phyloP scores from a whole-genome alignment of 2,113 vertebrate genomes.

The Phalacrocorax brasilianus region DNA sequence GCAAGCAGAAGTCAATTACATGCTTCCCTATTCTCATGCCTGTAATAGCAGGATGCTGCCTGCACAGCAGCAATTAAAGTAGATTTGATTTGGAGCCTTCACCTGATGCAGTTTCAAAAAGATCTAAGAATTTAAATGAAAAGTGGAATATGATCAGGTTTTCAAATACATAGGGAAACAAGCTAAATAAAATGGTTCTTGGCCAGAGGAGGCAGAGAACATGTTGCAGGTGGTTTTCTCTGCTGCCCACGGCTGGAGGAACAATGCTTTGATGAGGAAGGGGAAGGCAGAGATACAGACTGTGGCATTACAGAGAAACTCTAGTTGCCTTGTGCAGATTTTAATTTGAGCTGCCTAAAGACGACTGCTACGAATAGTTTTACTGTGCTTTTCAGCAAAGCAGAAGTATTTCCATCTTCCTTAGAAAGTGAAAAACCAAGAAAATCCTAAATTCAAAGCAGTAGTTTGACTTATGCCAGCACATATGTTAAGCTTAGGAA shows the following conservation, averaged over 20 bases:
- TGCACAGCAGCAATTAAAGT: background rate
- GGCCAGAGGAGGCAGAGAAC: background rate
- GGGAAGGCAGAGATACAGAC: background rate
- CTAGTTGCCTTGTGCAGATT: background rate
- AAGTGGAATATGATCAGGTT: background rate
- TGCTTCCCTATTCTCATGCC: background rate
- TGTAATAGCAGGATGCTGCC: background rate
- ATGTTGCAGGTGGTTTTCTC: background rate
- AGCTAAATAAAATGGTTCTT: background rate
- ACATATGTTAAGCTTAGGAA: background rate
- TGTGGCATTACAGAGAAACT: background rate
- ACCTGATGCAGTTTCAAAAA: background rate
- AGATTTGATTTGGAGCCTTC: background rate
- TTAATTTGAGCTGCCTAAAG: background rate
- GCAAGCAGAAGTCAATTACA: background rate
- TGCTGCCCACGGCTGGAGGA: background rate
- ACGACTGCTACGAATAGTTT: background rate
- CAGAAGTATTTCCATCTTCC: background rate
- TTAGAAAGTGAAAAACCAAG: background rate
- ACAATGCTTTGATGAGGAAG: background rate
- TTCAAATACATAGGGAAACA: background rate
- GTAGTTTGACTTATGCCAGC: background rate
- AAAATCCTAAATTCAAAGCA: background rate
- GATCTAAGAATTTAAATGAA: background rate
- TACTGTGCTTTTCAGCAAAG: constrained; percentile 15